Percentiles rank a stretch among this genome's conserved stretches.
phyloP scores from a whole-genome alignment of 1,140 invertebrate genomes.

The Ectropis grisescens region DNA sequence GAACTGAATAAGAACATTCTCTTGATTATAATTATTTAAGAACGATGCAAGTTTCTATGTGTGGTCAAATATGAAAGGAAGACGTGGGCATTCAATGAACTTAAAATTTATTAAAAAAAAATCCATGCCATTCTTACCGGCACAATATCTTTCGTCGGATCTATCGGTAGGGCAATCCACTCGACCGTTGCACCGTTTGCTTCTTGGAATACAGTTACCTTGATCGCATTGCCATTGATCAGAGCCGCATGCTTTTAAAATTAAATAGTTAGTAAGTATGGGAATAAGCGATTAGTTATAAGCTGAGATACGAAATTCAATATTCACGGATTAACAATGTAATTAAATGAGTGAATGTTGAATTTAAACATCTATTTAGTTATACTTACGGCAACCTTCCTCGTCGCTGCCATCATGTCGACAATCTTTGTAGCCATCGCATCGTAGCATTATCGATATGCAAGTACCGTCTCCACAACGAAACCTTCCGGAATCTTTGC shows the following conservation, averaged over 20 bases:
- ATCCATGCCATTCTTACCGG: conserved; percentile 62
- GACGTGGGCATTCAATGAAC: too few species aligned
- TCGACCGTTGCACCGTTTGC: conserved; percentile 75
- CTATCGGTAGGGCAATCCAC: conserved; percentile 77
- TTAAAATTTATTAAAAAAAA: too few species aligned
- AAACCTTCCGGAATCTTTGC: conserved; percentile 45
- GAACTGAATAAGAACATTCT: too few species aligned
- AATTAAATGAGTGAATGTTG: too few species aligned
- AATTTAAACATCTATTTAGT: too few species aligned
- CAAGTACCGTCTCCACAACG: conserved; percentile 77
- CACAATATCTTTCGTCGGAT: conserved; percentile 80
- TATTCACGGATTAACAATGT: too few species aligned
- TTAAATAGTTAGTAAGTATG: conserved; percentile 20
- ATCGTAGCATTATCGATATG: conserved; percentile 75
- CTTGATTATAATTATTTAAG: too few species aligned
- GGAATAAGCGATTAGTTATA: too few species aligned
- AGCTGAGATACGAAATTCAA: too few species aligned
- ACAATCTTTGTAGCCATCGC: conserved; percentile 71
- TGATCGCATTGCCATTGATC: conserved; percentile 74
- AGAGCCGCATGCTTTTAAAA: conserved; percentile 68
- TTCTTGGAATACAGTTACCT: conserved; percentile 74
- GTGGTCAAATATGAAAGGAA: too few species aligned
- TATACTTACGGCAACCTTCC: conserved; percentile 71
- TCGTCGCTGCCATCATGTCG: conserved; percentile 71
- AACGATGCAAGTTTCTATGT: too few species aligned